Base-by-base conservation (phyloP, 2,888 invertebrate genomes). In the Lithophane socia region DNA sequence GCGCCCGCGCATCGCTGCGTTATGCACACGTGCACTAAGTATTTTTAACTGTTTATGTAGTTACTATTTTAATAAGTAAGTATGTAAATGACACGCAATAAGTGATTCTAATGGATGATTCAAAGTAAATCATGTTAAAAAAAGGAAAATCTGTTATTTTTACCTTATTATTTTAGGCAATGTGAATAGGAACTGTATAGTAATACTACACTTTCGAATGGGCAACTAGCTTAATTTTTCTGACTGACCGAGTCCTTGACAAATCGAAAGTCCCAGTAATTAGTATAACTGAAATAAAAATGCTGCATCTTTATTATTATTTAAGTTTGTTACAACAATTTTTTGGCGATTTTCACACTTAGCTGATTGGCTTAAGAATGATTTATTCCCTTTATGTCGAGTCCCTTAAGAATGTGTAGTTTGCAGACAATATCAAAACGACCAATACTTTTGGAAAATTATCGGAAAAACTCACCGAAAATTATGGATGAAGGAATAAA, bases 1-100 rank as follows among this genome's bases (percentile, higher is more conserved):
- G 92, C 92, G 90, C 87, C 83, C 85, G 90, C 90, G 85, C 81
- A 65, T 83, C 83, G 77, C 2, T 64, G 65, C 9, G n/a, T 85
- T 79, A 93, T 92, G 86, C 84, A 69, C 70, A 21, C 80, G 0
- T 63, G 68, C 60, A 75, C 71, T 66, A 86, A 68, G 58, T 70
- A 52, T 18, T 42, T 56, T 49, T 13, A 29, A 29, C 29, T 1
- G 29, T 29, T 29, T 29, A 29, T 29, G 29, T 29, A 29, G 29
- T 29, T 29, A 29, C 1, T 29, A 29, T 1, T 29, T 29, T 0
- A 29, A 29, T 29, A 29, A 29, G 29, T 29, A 29, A 29, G 47
- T 47, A 10, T 24, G 10, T 47, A 66, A 65, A 44, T 18, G 9
- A 13, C 2, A 66, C 18, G 18, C 65, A 47, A 12, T 47, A 24